Conservation (phyloP, 2,888 invertebrate species). For the Agrypnus murinus region DNA sequence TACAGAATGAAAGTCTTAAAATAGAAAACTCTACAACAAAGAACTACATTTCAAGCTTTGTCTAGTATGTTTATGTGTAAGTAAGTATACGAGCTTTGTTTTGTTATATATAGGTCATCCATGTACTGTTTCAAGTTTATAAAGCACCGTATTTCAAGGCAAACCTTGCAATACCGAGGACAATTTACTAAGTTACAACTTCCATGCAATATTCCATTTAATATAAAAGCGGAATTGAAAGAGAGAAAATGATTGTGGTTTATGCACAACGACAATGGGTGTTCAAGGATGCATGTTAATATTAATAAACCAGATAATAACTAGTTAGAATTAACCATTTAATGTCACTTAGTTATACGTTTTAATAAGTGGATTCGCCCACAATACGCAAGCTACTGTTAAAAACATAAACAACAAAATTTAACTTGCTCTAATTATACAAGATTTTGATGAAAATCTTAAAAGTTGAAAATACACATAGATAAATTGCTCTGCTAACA, state of each 20-base stretch:
- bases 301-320: conserved; percentile 19
- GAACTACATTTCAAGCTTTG: conserved; percentile 26
- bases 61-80: neutral
- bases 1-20: conserved; percentile 26
- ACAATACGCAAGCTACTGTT: conserved; percentile 2
- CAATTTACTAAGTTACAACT: conserved; percentile 25
- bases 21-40: conserved; percentile 28
- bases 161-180: conserved; percentile 29
- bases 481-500: too few species aligned
- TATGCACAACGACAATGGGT: conserved; percentile 12
- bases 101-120: conserved; percentile 35
- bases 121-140: conserved; percentile 22
- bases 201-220: conserved; percentile 24
- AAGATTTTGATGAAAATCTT: too few species aligned
- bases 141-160: conserved; percentile 29
- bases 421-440: too few species aligned
- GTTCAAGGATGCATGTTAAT: conserved; percentile 27
- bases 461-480: too few species aligned
- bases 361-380: neutral
- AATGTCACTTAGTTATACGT: conserved; percentile 9
- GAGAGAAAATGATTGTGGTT: neutral
- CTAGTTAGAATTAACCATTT: conserved; percentile 19
- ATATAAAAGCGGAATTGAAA: conserved; percentile 18
- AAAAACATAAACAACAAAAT: too few species aligned
- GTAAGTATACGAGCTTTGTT: conserved; percentile 35